phyloP scores from a whole-genome alignment of 2,888 invertebrate species.

The Melikaiella ostensackeni region DNA sequence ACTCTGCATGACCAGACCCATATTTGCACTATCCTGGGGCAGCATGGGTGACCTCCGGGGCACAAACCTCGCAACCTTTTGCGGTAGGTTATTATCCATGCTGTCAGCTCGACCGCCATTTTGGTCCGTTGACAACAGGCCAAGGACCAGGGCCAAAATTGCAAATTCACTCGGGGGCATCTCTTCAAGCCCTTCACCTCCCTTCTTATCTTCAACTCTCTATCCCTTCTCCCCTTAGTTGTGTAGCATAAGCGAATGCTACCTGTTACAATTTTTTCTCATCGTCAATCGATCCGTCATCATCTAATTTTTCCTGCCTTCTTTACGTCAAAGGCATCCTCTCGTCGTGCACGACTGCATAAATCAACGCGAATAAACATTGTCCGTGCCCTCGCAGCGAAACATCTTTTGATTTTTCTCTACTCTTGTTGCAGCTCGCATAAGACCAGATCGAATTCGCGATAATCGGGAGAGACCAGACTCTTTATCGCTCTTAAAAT shows the following conservation, averaged over 20 bases:
- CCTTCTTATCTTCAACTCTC: conserved; percentile 45
- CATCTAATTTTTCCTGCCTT: conserved; percentile 15
- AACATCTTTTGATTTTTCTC: conserved; percentile 36
- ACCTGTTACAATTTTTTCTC: conserved; percentile 72
- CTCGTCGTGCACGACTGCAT: neutral
- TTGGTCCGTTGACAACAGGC: conserved; percentile 65
- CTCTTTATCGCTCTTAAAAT: conserved; percentile 52
- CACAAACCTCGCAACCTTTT: conserved; percentile 64
- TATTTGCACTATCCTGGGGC: conserved; percentile 67
- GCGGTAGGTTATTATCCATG: conserved; percentile 51
- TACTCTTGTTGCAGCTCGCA: conserved; percentile 24
- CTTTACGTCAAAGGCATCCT: conserved; percentile 32
- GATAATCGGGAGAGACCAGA: conserved; percentile 40
- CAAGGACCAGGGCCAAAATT: conserved; percentile 70
- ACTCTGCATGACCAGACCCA: conserved; percentile 85
- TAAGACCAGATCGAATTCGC: conserved; percentile 39
- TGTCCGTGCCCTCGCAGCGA: conserved; percentile 19
- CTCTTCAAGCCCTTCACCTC: conserved; percentile 60
- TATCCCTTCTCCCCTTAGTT: conserved; percentile 37
- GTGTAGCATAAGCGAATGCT: conserved; percentile 57
- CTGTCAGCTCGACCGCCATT: conserved; percentile 59
- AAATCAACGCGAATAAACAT: conserved; percentile 45
- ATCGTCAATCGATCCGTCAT: conserved; percentile 55
- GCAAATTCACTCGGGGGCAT: conserved; percentile 70
- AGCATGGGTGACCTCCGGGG: conserved; percentile 72